A percentile compares a stretch with the other conserved stretches of the same genome.
Conservation (phyloP, 2,888 invertebrate species). For the Meteorus cinctellus region DNA sequence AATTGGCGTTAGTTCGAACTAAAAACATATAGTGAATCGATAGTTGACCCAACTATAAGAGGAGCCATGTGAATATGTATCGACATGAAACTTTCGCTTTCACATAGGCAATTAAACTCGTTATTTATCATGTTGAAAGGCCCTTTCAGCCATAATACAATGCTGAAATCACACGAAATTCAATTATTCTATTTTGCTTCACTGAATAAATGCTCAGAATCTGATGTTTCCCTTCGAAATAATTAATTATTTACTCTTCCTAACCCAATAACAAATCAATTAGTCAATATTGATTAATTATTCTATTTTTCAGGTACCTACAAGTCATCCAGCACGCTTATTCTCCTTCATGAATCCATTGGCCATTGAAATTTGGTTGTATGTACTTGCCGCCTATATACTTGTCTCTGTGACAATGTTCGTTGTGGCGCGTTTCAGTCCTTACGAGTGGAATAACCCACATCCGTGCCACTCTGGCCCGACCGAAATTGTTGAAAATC, state of each 20-base stretch:
- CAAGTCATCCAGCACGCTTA: constrained; percentile 80
- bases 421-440: constrained; percentile 86
- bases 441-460: constrained; percentile 80
- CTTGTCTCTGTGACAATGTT: constrained; percentile 86
- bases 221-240: neutral
- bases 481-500: constrained; percentile 81
- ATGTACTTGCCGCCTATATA: constrained; percentile 86
- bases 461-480: constrained; percentile 77
- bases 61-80: constrained; percentile 27
- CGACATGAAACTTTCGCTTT: constrained; percentile 42
- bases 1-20: constrained; percentile 48
- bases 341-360: constrained; percentile 93
- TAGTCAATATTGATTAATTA: neutral
- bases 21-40: constrained; percentile 48
- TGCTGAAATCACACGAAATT: neutral
- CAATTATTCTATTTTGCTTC: neutral
- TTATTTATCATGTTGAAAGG: constrained; percentile 48
- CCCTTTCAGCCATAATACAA: neutral
- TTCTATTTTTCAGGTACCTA: constrained; percentile 77
- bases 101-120: constrained; percentile 49
- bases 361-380: constrained; percentile 90
- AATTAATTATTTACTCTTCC: constrained; percentile 1
- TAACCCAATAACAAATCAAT: too few species aligned
- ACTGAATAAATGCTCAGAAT: neutral
- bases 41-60: constrained; percentile 26